A percentile compares a stretch with the other conserved stretches of the same genome.
These are phyloP conservation scores for Cirrhinus molitorella DNA, from an alignment of 2,797 vertebrate genomes.

Conservation along the genomic window DNA sequence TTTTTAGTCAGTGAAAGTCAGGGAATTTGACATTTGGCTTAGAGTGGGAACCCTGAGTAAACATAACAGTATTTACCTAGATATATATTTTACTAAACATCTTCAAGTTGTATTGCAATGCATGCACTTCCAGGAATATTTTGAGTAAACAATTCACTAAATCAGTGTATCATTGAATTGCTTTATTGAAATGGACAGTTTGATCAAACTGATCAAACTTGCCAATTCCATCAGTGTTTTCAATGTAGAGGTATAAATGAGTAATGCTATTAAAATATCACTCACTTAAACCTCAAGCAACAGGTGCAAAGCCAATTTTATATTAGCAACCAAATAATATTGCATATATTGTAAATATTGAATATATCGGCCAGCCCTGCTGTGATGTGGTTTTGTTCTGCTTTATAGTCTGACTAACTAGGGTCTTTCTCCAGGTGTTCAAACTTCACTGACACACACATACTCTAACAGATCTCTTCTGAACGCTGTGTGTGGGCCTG, in stretches of 20 bases:
- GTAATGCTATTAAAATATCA: neutral
- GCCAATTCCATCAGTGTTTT: neutral
- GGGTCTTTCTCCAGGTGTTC: conserved; percentile 64
- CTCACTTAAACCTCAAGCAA: neutral
- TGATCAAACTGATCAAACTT: neutral
- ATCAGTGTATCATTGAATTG: neutral
- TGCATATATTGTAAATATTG: neutral
- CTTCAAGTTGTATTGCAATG: too few relatives aligned
- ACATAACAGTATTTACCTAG: too few relatives aligned
- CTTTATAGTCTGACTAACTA: conserved; percentile 45
- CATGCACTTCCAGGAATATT: neutral
- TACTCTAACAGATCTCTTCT: conserved; percentile 16
- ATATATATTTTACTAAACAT: too few relatives aligned
- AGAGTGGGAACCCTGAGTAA: too few relatives aligned
- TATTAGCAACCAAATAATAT: neutral
- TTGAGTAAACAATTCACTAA: neutral
- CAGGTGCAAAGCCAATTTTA: neutral
- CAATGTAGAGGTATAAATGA: neutral
- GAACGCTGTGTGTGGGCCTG: conserved; percentile 42
- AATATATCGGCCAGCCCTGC: neutral
- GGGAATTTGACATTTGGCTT: too few relatives aligned
- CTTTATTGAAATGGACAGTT: neutral
- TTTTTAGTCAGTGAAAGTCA: too few relatives aligned
- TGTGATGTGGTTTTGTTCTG: conserved; percentile 25
- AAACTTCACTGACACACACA: conserved; percentile 32